phyloP scores from a whole-genome alignment of 1,140 invertebrate genomes.

The Drosophila orena region DNA sequence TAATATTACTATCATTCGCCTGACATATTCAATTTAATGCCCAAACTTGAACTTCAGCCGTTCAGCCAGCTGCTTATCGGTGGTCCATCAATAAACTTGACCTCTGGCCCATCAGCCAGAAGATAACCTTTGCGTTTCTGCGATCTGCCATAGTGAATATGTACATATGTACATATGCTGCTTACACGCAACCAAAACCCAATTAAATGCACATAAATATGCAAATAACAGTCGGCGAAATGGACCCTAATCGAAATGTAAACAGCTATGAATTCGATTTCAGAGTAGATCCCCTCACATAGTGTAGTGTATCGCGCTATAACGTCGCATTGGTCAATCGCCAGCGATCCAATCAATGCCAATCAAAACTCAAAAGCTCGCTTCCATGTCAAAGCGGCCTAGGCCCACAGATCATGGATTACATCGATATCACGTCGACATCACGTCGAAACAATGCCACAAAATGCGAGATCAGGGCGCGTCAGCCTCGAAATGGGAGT shows the following conservation, averaged over 20 bases:
- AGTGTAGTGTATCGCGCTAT: constrained; percentile 31
- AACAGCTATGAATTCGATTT: constrained; percentile 70
- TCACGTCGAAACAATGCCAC: constrained; percentile 27
- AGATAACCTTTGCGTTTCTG: constrained; percentile 15
- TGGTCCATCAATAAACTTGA: constrained; percentile 59
- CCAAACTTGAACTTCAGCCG: constrained; percentile 60
- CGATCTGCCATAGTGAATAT: constrained; percentile 11
- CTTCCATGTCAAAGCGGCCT: constrained; percentile 70
- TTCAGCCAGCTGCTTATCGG: constrained; percentile 42
- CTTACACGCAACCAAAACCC: constrained; percentile 63
- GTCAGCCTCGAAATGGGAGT: constrained; percentile 53
- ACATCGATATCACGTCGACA: constrained; percentile 34
- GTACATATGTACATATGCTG: neutral
- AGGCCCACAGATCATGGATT: constrained; percentile 34
- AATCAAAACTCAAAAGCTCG: constrained; percentile 72
- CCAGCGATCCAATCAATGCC: constrained; percentile 63
- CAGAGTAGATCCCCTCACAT: constrained; percentile 27
- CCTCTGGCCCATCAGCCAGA: constrained; percentile 65
- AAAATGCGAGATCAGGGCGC: constrained; percentile 44
- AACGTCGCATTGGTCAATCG: constrained; percentile 53
- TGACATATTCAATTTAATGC: constrained; percentile 48
- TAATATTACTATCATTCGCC: constrained; percentile 44
- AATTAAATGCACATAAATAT: constrained; percentile 83
- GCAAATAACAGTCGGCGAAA: constrained; percentile 59
- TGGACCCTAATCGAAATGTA: constrained; percentile 78